A percentile compares a stretch with the other conserved stretches of the same genome.
Conservation (phyloP, 2,888 invertebrate genomes). For the Lasioglossum vierecki region DNA sequence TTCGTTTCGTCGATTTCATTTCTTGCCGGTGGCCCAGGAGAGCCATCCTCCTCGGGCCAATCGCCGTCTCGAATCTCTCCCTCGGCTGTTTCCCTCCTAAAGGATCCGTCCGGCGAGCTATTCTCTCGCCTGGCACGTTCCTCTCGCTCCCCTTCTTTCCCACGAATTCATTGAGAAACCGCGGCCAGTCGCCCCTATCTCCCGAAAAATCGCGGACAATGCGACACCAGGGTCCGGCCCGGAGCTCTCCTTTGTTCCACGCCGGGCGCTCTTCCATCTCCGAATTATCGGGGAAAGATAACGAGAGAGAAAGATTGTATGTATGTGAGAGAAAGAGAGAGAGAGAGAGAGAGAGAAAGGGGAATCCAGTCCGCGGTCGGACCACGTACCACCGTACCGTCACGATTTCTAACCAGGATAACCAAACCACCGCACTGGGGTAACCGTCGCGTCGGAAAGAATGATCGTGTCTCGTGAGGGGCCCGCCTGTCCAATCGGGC, state of each 20-base stretch:
- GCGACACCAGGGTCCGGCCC: constrained; percentile 48
- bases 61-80: constrained; percentile 59
- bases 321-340: too few relatives aligned
- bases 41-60: constrained; percentile 52
- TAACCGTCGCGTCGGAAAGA: neutral
- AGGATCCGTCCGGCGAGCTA: neutral
- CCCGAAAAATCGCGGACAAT: constrained; percentile 69
- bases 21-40: constrained; percentile 48
- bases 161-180: constrained; percentile 65
- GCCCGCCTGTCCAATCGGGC: neutral
- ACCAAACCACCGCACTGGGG: neutral
- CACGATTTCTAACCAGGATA: neutral
- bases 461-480: constrained; percentile 7
- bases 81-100: neutral
- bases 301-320: constrained; percentile 22
- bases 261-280: constrained; percentile 41
- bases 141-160: constrained; percentile 29
- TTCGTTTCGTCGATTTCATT: constrained; percentile 62
- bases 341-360: neutral
- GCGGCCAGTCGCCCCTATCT: constrained; percentile 55
- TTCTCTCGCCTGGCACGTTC: neutral
- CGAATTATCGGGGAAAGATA: constrained; percentile 65
- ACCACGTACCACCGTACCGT: neutral
- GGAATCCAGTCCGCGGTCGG: constrained; percentile 5
- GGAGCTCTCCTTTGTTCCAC: constrained; percentile 51